phyloP scores from a whole-genome alignment of 2,113 vertebrate species.

The Theristicus caerulescens region DNA sequence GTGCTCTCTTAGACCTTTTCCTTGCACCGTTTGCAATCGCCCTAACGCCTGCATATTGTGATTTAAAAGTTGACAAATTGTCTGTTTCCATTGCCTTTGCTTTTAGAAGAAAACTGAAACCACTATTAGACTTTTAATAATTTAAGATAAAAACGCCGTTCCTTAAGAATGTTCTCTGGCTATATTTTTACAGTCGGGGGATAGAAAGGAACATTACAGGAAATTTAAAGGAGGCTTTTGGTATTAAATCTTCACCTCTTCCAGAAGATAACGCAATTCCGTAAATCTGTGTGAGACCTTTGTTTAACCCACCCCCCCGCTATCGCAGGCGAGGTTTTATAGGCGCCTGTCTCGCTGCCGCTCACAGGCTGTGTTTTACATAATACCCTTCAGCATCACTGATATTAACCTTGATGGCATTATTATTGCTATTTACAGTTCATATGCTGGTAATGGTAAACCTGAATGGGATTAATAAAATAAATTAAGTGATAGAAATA shows the following conservation, averaged over 20 bases:
- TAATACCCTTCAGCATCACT: constrained; percentile 63
- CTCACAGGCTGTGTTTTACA: constrained; percentile 60
- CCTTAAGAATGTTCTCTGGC: constrained; percentile 1
- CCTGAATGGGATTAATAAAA: constrained; percentile 70
- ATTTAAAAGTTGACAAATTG: neutral
- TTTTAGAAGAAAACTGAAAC: constrained; percentile 19
- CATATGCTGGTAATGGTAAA: constrained; percentile 60
- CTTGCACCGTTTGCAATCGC: neutral
- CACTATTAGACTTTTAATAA: constrained; percentile 44
- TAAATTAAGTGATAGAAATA: constrained; percentile 73
- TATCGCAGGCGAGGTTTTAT: constrained; percentile 33
- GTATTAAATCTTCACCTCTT: constrained; percentile 64
- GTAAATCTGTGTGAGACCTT: constrained; percentile 66
- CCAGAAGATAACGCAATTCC: constrained; percentile 56
- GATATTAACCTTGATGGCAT: constrained; percentile 66
- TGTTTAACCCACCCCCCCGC: constrained; percentile 57
- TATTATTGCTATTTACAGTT: constrained; percentile 71
- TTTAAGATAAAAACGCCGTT: constrained; percentile 26
- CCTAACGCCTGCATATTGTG: neutral
- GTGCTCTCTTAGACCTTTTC: neutral
- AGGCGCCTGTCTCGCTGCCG: constrained; percentile 49
- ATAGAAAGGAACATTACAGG: constrained; percentile 60
- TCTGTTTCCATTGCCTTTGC: neutral
- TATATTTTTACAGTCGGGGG: constrained; percentile 51
- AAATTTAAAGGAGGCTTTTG: constrained; percentile 56